Conservation (phyloP, 2,797 vertebrate genomes). For the Hapalemur alaotrensis region DNA sequence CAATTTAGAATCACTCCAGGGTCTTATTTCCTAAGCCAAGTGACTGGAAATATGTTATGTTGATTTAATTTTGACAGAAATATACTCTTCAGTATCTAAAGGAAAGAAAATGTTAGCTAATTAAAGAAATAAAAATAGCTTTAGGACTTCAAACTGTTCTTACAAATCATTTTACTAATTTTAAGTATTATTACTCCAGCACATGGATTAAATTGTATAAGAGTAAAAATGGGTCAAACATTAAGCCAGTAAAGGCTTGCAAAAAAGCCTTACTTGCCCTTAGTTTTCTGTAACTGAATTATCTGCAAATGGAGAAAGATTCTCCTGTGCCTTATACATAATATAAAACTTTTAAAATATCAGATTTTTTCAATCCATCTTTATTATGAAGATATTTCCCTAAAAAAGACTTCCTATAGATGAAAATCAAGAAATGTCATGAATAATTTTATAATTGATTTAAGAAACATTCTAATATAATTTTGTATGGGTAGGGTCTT, state of each 20-base stretch:
- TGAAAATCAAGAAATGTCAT: not conserved
- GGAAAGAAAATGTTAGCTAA: slow-evolving; percentile 49
- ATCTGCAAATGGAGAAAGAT: slow-evolving; percentile 40
- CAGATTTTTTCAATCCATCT: not conserved
- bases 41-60: slow-evolving; percentile 21
- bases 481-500: not conserved
- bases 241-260: slow-evolving; percentile 46
- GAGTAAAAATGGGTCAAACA: slow-evolving; percentile 56
- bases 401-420: not conserved
- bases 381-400: slow-evolving; percentile 43
- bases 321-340: not conserved
- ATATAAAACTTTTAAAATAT: slow-evolving; percentile 35
- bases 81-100: slow-evolving; percentile 24
- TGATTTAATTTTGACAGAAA: slow-evolving; percentile 62
- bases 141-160: slow-evolving; percentile 66
- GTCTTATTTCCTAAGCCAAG: slow-evolving; percentile 52
- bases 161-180: slow-evolving; percentile 64
- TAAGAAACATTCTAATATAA: not conserved
- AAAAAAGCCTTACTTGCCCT: slow-evolving; percentile 14
- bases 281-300: slow-evolving; percentile 44
- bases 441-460: slow-evolving; percentile 7
- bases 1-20: slow-evolving; percentile 26
- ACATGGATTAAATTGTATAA: slow-evolving; percentile 64
- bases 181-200: slow-evolving; percentile 50
- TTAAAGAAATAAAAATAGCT: slow-evolving; percentile 65